Evolutionary conservation across 2,888 invertebrate genomes (phyloP).

Genomic region (Dynastes maya): DNA sequence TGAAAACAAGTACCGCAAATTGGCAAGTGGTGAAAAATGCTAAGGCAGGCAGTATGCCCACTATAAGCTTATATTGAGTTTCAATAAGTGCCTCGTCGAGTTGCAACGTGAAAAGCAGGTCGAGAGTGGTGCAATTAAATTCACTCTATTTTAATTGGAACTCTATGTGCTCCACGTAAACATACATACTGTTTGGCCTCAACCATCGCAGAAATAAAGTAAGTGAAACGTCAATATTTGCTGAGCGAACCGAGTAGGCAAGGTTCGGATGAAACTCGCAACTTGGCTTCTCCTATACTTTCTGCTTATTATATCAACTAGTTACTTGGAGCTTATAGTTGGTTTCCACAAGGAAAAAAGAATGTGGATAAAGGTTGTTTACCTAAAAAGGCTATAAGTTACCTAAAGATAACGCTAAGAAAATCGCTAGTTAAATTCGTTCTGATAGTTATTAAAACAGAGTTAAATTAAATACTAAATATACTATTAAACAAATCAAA

Average conservation of each 20-base stretch:
- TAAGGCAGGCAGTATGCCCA: not conserved
- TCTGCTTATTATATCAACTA: not conserved
- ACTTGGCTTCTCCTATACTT: not conserved
- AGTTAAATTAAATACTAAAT: no score
- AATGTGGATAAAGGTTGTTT: no score
- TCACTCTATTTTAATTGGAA: constrained; percentile 32
- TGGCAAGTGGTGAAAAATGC: constrained; percentile 2
- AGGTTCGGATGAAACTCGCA: not conserved
- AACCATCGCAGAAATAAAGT: constrained; percentile 2
- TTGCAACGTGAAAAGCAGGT: constrained; percentile 13
- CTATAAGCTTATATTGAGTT: not conserved
- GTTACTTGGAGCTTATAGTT: not conserved
- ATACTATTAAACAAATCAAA: no score
- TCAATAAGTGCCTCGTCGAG: not conserved
- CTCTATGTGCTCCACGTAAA: not conserved
- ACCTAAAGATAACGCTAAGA: no score
- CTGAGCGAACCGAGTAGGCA: not conserved
- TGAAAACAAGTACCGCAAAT: constrained; percentile 30
- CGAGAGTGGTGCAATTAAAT: constrained; percentile 36
- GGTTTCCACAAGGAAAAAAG: not conserved
- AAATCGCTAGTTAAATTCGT: no score
- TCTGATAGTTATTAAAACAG: no score
- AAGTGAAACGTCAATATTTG: constrained; percentile 12
- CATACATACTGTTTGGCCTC: not conserved
- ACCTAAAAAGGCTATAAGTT: no score